A percentile compares a stretch with the other conserved stretches of the same genome.
Conservation (phyloP, 35 echinoderm and acorn worm genomes). For the Patiria miniata region DNA sequence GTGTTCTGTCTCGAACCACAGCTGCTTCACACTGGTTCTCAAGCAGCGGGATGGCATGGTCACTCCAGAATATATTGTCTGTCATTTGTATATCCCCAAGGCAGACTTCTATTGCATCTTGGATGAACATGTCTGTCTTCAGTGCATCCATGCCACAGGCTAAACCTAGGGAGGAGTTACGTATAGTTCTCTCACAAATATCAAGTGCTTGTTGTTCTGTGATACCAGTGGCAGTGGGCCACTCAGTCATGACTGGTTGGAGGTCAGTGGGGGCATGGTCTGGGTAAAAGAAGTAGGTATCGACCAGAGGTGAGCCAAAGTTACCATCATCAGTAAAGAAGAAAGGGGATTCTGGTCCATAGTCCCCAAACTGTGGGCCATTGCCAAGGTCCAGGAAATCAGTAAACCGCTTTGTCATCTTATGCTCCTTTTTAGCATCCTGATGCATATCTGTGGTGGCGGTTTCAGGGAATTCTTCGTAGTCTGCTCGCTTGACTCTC, state of each 20-base stretch:
- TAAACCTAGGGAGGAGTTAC: constrained; percentile 53
- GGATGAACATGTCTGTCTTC: constrained; percentile 67
- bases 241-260: constrained; percentile 47
- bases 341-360: neutral
- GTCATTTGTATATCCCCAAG: constrained; percentile 86
- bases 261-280: constrained; percentile 67
- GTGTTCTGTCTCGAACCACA: constrained; percentile 48
- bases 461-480: neutral
- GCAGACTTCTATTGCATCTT: constrained; percentile 89
- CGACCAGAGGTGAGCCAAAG: constrained; percentile 23
- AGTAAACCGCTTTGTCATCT: neutral
- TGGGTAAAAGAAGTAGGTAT: constrained; percentile 72
- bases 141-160: constrained; percentile 58
- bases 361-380: neutral
- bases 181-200: constrained; percentile 74
- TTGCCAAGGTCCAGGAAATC: neutral
- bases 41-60: constrained; percentile 69
- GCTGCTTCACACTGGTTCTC: constrained; percentile 92
- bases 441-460: too few relatives aligned
- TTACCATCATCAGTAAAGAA: neutral
- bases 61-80: constrained; percentile 84
- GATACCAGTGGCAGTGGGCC: constrained; percentile 91
- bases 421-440: neutral
- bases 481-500: neutral
- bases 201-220: constrained; percentile 75